These are phyloP conservation scores for Buceros bicornis DNA, from an alignment of 2,797 vertebrate genomes.

Conservation along the genomic window DNA sequence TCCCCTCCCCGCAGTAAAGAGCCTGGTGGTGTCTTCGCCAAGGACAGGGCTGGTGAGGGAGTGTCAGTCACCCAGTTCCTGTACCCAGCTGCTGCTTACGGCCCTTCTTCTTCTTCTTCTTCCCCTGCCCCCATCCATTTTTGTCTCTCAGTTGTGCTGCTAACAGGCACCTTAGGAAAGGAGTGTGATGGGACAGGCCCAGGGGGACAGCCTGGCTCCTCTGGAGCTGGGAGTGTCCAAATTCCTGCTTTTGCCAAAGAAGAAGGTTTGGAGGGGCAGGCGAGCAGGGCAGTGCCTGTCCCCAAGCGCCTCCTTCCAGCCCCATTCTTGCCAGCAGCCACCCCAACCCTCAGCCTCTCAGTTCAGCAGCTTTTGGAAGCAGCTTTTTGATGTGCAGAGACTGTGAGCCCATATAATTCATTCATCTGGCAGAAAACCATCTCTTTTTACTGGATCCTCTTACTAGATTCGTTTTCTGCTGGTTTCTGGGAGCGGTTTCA, in stretches of 20 bases:
- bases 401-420: neutral
- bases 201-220: neutral
- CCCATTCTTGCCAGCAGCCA: neutral
- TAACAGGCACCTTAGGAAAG: neutral
- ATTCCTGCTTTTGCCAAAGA: neutral
- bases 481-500: neutral
- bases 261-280: neutral
- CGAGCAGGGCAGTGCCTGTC: neutral
- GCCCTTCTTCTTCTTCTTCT: neutral
- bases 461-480: neutral
- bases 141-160: neutral
- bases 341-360: neutral
- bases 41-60: neutral
- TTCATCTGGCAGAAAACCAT: neutral
- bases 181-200: neutral
- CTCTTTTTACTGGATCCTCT: neutral
- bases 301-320: neutral
- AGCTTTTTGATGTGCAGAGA: neutral
- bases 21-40: neutral
- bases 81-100: neutral
- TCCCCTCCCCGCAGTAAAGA: neutral
- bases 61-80: neutral
- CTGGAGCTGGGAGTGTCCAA: neutral
- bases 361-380: neutral
- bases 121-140: accelerated